phyloP scores from a whole-genome alignment of 2,797 vertebrate genomes.

The Denticeps clupeoides region DNA sequence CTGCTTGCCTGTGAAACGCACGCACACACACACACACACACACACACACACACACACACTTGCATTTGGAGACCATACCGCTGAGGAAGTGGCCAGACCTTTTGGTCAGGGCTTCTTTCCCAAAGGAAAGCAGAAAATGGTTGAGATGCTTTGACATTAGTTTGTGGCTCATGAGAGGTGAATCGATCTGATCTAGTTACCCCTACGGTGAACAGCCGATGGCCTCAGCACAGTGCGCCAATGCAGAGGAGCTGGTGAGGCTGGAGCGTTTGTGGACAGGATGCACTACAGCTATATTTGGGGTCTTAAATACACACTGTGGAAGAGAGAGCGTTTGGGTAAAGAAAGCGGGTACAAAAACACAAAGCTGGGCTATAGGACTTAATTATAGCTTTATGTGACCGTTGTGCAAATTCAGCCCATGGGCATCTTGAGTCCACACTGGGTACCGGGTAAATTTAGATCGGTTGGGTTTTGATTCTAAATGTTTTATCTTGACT shows the following conservation, averaged over 20 bases:
- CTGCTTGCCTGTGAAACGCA: background rate
- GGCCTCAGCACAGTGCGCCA: slow-evolving; percentile 5
- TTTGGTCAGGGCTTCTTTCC: too few relatives aligned
- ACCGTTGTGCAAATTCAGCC: background rate
- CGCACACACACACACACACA: too few relatives aligned
- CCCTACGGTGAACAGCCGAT: too few relatives aligned
- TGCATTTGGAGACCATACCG: too few relatives aligned
- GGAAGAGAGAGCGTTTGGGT: background rate
- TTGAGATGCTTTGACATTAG: too few relatives aligned
- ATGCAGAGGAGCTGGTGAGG: slow-evolving; percentile 6
- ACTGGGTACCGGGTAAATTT: too few relatives aligned
- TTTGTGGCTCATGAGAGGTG: background rate
- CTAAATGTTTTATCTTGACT: slow-evolving; percentile 5
- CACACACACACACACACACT: background rate
- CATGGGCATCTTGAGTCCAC: background rate
- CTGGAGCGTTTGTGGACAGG: background rate
- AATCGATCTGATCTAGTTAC: slow-evolving; percentile 10
- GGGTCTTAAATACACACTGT: slow-evolving; percentile 16
- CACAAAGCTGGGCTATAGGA: slow-evolving; percentile 11
- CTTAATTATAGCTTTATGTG: slow-evolving; percentile 17
- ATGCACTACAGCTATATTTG: slow-evolving; percentile 20
- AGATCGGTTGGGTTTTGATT: too few relatives aligned
- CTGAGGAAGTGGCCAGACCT: too few relatives aligned
- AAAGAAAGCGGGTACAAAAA: slow-evolving; percentile 1
- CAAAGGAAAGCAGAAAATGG: too few relatives aligned